Evolutionary conservation across 2,797 vertebrate genomes (phyloP), one percentile per base, ranked within the genome.

Genomic region (Eospalax fontanierii): DNA sequence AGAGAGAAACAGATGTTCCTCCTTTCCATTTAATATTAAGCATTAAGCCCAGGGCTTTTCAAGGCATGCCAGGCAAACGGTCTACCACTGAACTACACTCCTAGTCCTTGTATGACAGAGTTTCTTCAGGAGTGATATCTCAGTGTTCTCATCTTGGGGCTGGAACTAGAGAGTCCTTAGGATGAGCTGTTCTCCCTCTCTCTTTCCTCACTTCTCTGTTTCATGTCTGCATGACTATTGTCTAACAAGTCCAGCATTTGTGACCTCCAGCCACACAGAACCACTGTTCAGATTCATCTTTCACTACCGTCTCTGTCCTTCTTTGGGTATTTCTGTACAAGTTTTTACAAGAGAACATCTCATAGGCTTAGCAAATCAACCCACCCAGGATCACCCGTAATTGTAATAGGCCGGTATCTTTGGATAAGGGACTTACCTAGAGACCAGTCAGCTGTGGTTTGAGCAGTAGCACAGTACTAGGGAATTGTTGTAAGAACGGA

Each of bases 391-490:
- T 12, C 28, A 43, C 21, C n/a, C 28, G 40, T 21, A 50, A 80
- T 84, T 40, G 14, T 57, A 46, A 3, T 26, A 71, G 73, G n/a
- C 18, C 26, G 70, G 43, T n/a, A 4, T 33, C 61, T 33, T 73
- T 24, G 79, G 26, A 9, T 59, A 16, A 50, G 4, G 33, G 28
- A 16, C 57, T 40, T 24, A 7, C 14, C 68, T 66, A 50, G 24
- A 30, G 28, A 33, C 9, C 21, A 40, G 30, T 46, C 50, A 43
- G 15, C 68, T 19, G 22, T 61, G 28, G 35, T 15, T 19, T 6
- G 11, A 66, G 28, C 54, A 35, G 0, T 6, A 10, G 10, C 6
- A 16, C 6, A 4, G 24, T 2, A 5, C 4, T 59, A 18, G 1
- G 46, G 15, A 22, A n/a, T 14, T 28, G 10, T 38, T 70, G 6